phyloP scores from a whole-genome alignment of 2,888 invertebrate genomes.

The Tanytarsus gracilentus region DNA sequence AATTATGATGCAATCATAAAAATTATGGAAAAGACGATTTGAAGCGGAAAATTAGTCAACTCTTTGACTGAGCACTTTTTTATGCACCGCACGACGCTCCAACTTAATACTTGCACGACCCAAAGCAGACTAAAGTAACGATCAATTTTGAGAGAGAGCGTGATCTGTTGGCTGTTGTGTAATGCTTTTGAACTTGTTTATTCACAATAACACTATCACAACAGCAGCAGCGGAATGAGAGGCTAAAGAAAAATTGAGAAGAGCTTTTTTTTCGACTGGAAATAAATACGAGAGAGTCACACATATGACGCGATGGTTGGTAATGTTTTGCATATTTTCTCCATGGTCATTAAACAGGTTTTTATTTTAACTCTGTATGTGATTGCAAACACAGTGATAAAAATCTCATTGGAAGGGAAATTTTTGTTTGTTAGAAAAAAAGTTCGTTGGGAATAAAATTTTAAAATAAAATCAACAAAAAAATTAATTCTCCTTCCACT shows the following conservation, averaged over 20 bases:
- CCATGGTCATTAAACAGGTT: conserved; percentile 25
- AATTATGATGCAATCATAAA: no score
- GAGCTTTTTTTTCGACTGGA: background rate
- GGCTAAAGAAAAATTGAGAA: background rate
- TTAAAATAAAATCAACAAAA: background rate
- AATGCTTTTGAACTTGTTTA: conserved; percentile 17
- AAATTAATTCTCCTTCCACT: background rate
- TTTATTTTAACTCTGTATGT: conserved; percentile 4
- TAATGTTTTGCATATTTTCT: conserved; percentile 21
- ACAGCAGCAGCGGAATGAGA: conserved; percentile 2
- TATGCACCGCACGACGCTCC: background rate
- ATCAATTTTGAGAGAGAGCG: conserved; percentile 13
- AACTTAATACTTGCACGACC: conserved; percentile 17
- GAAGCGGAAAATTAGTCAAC: conserved; percentile 19
- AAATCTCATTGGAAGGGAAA: background rate
- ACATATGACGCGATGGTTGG: conserved; percentile 7
- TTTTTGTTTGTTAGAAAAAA: background rate
- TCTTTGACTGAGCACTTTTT: no score
- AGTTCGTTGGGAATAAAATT: no score
- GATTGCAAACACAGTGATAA: background rate
- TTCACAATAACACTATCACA: conserved; percentile 13
- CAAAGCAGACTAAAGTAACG: conserved; percentile 18
- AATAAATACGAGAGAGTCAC: no score
- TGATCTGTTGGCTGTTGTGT: conserved; percentile 8
- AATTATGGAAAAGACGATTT: conserved; percentile 4